A percentile compares a stretch with the other conserved stretches of the same genome.
Evolutionary conservation across 2,797 vertebrate genomes (phyloP).

Genomic region (Calcarius lapponicus): DNA sequence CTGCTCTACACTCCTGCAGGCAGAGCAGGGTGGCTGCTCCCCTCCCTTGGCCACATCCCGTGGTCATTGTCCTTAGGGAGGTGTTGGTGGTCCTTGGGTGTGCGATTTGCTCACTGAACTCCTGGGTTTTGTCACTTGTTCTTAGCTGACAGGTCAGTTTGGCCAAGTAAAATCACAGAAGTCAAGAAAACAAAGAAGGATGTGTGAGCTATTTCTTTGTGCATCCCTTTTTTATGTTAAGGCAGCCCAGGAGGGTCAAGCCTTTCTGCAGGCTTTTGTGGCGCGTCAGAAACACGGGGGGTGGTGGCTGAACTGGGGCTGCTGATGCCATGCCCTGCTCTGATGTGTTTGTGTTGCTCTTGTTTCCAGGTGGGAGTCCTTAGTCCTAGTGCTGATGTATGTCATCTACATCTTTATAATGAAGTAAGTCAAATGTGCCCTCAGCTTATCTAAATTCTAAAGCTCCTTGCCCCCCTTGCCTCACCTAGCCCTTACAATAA

Average conservation of each 20-base stretch:
- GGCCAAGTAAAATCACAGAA: neutral
- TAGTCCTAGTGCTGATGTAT: constrained; percentile 92
- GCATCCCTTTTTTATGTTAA: neutral
- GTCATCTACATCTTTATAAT: constrained; percentile 94
- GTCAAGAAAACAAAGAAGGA: neutral
- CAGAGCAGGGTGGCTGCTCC: neutral
- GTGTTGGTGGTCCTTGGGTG: neutral
- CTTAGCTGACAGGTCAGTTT: neutral
- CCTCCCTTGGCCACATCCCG: neutral
- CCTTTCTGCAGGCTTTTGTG: neutral
- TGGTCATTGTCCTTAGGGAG: neutral
- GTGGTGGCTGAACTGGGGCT: neutral
- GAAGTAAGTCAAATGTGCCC: constrained; percentile 86
- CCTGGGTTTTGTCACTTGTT: neutral
- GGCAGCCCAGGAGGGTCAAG: neutral
- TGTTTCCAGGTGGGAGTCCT: constrained; percentile 91
- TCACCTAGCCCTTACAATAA: neutral
- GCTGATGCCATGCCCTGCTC: neutral
- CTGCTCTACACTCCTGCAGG: neutral
- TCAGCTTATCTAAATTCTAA: neutral
- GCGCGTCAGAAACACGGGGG: fast-evolving
- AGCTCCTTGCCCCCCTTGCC: neutral
- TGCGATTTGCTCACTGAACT: fast-evolving
- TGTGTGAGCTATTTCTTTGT: neutral
- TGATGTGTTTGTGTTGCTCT: neutral